Base-by-base conservation (phyloP, 2,113 vertebrate genomes). In the Anolis carolinensis region DNA sequence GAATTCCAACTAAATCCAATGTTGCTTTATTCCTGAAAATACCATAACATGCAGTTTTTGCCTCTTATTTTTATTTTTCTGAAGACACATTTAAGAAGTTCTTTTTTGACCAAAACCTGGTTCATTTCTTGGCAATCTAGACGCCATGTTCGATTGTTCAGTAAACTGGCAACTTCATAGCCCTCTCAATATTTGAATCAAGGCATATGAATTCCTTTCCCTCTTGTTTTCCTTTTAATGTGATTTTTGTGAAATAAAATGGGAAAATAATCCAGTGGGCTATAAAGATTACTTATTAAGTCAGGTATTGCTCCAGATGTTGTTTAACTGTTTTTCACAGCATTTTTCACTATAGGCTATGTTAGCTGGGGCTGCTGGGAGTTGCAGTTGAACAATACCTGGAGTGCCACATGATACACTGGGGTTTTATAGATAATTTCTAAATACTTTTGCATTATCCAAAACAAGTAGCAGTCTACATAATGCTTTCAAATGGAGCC, bases 1-100 rank as follows among this genome's bases (percentile, higher is more conserved):
- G 32, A 30, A 34, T 79, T 84, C 65, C 14, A 63, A 20, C 77
- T 80, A 73, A 63, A 86, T 86, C 34, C 63, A 50, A 73, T 73
- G 48, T 79, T 79, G 39, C 16, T 79, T 85, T 85, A 85, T 72
- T 72, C 11, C 34, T 62, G 65, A 85, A 85, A 85, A 85, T 59
- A 79, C n/a, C 36, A 73, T 50, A 79, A 71, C 27, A 44, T n/a
- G 10, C 20, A 63, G 18, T 25, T 34, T 6, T 80, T 72, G 50
- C 68, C 21, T 80, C 21, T 48, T 68, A n/a, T 44, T 44, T 44
- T 55, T 59, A 44, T 65, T 32, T 39, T 63, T 34, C 50, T 48
- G 77, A 62, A 62, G 25, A n/a, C 39, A 27, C 73, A 74, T 63
- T 73, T 59, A 32, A 83, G 52, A 39, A 73, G 50, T 3, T 73